phyloP scores from a whole-genome alignment of 2,888 invertebrate species.

The Coenonympha arcania region DNA sequence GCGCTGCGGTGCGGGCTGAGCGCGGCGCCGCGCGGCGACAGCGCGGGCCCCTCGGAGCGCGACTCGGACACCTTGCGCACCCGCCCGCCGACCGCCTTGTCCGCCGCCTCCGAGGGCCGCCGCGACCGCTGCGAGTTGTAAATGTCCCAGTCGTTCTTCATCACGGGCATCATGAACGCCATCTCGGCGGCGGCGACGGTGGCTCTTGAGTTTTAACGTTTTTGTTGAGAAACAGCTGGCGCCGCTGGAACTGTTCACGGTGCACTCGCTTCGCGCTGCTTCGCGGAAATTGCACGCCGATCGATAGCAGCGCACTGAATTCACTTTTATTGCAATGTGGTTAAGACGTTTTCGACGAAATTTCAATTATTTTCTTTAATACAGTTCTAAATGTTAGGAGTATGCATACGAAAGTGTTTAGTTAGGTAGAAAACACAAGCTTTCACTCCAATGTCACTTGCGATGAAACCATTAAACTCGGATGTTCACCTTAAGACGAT shows the following conservation, averaged over 20 bases:
- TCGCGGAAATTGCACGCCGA: constrained; percentile 35
- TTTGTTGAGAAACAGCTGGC: constrained; percentile 50
- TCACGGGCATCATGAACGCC: constrained; percentile 97
- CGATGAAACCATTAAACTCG: constrained; percentile 46
- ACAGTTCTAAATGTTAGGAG: constrained; percentile 33
- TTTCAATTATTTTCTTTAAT: constrained; percentile 31
- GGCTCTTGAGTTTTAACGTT: constrained; percentile 62
- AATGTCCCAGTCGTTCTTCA: constrained; percentile 95
- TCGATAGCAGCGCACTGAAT: constrained; percentile 41
- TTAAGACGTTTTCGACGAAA: constrained; percentile 6
- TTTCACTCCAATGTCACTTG: constrained; percentile 69
- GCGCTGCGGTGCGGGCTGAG: constrained; percentile 78
- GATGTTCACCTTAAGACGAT: constrained; percentile 69
- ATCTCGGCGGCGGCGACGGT: constrained; percentile 73
- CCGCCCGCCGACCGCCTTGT: constrained; percentile 42
- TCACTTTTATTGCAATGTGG: constrained; percentile 28
- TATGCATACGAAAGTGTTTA: constrained; percentile 31
- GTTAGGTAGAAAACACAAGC: constrained; percentile 33
- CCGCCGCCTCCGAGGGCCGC: constrained; percentile 80
- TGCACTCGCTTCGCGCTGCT: constrained; percentile 13
- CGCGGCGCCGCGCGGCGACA: constrained; percentile 75
- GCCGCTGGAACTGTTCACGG: constrained; percentile 37
- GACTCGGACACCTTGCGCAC: constrained; percentile 80
- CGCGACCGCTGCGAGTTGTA: constrained; percentile 88
- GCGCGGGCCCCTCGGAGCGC: constrained; percentile 81